Percentiles rank a stretch among this genome's conserved stretches.
phyloP scores from a whole-genome alignment of 2,888 invertebrate genomes.

The Cryptus armator region DNA sequence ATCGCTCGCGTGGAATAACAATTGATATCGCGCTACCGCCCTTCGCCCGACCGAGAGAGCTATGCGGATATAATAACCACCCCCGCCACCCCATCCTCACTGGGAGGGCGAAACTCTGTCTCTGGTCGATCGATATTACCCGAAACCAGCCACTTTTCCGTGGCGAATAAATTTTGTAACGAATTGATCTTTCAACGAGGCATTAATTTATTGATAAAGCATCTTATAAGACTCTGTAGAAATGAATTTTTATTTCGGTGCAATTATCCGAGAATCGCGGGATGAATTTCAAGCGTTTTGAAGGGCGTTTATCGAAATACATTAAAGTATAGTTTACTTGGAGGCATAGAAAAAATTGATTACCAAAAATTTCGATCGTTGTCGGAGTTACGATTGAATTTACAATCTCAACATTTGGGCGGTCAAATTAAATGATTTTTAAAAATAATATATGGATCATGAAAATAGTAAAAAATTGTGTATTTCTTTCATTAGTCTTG shows the following conservation, averaged over 20 bases:
- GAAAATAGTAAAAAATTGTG: too few relatives aligned
- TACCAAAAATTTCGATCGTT: too few relatives aligned
- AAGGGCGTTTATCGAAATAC: not conserved
- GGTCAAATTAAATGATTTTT: too few relatives aligned
- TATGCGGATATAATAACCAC: constrained; percentile 70
- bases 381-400: too few relatives aligned
- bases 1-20: constrained; percentile 73
- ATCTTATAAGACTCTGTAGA: constrained; percentile 27
- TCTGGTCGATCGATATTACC: constrained; percentile 62
- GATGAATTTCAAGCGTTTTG: not conserved
- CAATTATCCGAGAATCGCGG: not conserved
- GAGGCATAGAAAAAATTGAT: not conserved
- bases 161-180: constrained; percentile 63
- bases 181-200: constrained; percentile 47
- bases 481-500: too few relatives aligned
- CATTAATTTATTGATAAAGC: constrained; percentile 55
- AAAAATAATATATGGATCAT: too few relatives aligned
- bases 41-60: constrained; percentile 21
- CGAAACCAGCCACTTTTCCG: constrained; percentile 60
- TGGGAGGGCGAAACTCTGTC: constrained; percentile 4
- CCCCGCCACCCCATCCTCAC: constrained; percentile 29
- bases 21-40: constrained; percentile 69
- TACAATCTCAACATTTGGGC: too few relatives aligned
- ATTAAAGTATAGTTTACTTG: not conserved
- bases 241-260: constrained; percentile 27